A percentile compares a stretch with the other conserved stretches of the same genome.
Conservation (phyloP, 1,140 invertebrate genomes). For the Scaptomyza hsui region DNA sequence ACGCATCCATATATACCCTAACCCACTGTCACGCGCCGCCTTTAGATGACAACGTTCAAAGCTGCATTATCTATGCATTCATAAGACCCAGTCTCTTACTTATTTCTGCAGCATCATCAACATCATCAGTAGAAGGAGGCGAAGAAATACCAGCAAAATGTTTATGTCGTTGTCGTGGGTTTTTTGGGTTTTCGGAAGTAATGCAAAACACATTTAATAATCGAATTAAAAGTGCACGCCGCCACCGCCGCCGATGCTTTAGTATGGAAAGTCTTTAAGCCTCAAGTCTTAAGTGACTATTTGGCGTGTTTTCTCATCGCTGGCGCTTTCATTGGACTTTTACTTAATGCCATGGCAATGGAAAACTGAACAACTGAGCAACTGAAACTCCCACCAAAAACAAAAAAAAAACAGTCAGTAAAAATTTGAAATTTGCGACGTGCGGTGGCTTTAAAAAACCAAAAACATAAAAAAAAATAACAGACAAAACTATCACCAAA, state of each 20-base stretch:
- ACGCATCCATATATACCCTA: background rate
- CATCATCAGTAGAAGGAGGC: background rate
- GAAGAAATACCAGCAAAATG: conserved; percentile 31
- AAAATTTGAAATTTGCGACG: conserved; percentile 17
- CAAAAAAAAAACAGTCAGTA: conserved; percentile 26
- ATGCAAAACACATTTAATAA: conserved; percentile 80
- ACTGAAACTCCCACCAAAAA: conserved; percentile 56
- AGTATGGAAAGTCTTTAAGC: conserved; percentile 70
- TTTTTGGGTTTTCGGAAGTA: conserved; percentile 64
- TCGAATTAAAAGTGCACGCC: conserved; percentile 73
- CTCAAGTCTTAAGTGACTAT: conserved; percentile 31
- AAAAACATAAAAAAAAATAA: no score
- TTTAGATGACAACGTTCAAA: conserved; percentile 53
- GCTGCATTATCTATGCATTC: conserved; percentile 63
- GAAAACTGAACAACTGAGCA: conserved; percentile 54
- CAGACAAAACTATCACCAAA: conserved; percentile 71
- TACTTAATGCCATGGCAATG: conserved; percentile 66
- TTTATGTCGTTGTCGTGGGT: conserved; percentile 35
- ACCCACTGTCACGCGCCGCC: conserved; percentile 62
- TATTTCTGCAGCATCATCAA: conserved; percentile 66
- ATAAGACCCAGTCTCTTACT: conserved; percentile 5
- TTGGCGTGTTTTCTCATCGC: conserved; percentile 52
- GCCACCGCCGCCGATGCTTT: no score
- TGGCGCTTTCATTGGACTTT: conserved; percentile 73
- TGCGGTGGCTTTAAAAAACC: conserved; percentile 38